Evolutionary conservation across 2,113 vertebrate genomes (phyloP), one percentile per base, ranked within the genome.

Genomic region (Mus spicilegus): DNA sequence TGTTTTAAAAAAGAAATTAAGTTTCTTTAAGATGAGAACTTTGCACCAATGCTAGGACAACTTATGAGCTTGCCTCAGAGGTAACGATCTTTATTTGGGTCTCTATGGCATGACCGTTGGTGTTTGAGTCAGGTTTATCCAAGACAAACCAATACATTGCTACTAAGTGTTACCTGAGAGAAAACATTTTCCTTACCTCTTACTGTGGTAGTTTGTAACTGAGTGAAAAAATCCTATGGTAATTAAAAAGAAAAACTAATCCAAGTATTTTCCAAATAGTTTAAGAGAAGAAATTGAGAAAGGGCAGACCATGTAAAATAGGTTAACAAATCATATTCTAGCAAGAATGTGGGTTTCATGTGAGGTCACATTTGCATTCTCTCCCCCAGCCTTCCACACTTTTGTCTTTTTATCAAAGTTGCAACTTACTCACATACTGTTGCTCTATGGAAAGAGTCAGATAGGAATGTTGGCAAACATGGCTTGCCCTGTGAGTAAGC

Each of bases 121-220:
- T 87, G 7, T 94, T 90, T 93, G 67, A 42, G 16, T 90, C 54
- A 85, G 30, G 94, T 91, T 30, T 70, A 87, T 87, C 51, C 36
- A 76, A 88, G 28, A 61, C 24, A 17, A 92, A 84, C 61, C 90
- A n/a, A 75, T 86, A 65, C 42, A 94, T 76, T 56, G 61, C 28
- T 54, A 58, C 61, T 75, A 86, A 73, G 89, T 93, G 3, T 89
- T 42, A 86, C 33, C 51, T 90, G 39, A 77, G 12, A 36, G 33
- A 89, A 95, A 96, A 84, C n/a, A 78, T 73, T 90, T 87, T 90
- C 78, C 92, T 93, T 92, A 28, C 36, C 84, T 85, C 75, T 61
- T 89, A 86, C 33, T 61, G 6, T 76, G 81, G 22, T 65, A 82
- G 67, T 86, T 90, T 65, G 39, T 54, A 33, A 26, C 49, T 77